Evolutionary conservation across 2,113 vertebrate species (phyloP).

Genomic region (Lipotes vexillifer): DNA sequence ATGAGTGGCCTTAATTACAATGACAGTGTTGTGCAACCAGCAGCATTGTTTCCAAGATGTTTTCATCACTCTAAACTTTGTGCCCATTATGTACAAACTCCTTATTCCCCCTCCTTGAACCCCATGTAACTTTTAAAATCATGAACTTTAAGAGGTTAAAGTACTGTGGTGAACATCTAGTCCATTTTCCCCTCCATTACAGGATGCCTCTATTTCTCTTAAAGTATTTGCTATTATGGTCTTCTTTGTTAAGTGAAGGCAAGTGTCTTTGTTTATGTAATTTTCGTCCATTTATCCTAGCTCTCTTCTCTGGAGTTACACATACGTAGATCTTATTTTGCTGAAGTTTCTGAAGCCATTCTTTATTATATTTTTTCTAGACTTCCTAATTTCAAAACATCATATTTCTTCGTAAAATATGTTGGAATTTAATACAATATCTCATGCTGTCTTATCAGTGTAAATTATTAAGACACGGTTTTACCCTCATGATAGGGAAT

Average conservation of each 20-base stretch:
- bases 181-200: background rate
- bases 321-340: background rate
- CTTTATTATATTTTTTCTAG: background rate
- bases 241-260: background rate
- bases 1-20: background rate
- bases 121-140: background rate
- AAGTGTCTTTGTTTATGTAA: background rate
- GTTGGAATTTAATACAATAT: background rate
- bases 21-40: background rate
- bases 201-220: background rate
- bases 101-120: background rate
- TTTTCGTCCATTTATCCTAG: background rate
- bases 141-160: background rate
- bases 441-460: background rate
- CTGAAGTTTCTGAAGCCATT: background rate
- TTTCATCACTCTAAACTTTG: background rate
- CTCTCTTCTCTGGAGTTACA: background rate
- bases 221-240: background rate
- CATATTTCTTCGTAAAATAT: background rate
- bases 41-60: background rate
- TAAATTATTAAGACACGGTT: background rate
- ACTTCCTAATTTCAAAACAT: background rate
- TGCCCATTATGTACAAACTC: background rate
- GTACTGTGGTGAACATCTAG: background rate
- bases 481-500: background rate